phyloP scores from a whole-genome alignment of 2,888 invertebrate species.

The Arenicola marina region DNA sequence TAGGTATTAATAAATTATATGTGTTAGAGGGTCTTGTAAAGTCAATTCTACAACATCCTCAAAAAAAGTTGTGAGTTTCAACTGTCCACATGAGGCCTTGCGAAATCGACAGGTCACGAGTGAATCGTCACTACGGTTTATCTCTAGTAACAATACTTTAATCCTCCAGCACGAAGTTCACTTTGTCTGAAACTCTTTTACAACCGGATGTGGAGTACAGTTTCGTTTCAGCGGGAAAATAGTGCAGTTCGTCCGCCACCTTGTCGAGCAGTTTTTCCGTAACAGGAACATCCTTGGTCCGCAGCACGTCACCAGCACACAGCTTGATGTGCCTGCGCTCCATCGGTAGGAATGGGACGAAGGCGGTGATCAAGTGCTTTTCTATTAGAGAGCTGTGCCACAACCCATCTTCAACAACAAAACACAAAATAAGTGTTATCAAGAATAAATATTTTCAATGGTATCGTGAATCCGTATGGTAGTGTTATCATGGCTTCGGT shows the following conservation, averaged over 20 bases:
- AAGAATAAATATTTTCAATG: too few species aligned
- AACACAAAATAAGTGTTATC: too few species aligned
- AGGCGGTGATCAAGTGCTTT: slow-evolving; percentile 86
- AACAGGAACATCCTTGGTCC: slow-evolving; percentile 13
- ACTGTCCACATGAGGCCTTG: too few species aligned
- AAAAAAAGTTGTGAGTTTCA: too few species aligned
- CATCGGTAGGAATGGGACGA: slow-evolving; percentile 91
- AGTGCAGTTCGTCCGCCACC: slow-evolving; percentile 72
- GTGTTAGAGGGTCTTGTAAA: too few species aligned
- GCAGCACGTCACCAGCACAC: slow-evolving; percentile 76
- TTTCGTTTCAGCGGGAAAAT: slow-evolving; percentile 74
- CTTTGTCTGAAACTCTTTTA: slow-evolving; percentile 70
- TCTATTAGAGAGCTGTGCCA: slow-evolving; percentile 80
- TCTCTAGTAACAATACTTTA: too few species aligned
- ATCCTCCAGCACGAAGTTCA: slow-evolving; percentile 18
- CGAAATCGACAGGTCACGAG: too few species aligned
- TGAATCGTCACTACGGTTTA: too few species aligned
- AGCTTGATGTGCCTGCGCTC: slow-evolving; percentile 80
- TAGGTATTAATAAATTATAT: too few species aligned
- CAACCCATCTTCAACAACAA: slow-evolving; percentile 83
- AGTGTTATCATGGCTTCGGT: too few species aligned
- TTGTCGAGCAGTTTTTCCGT: slow-evolving; percentile 64
- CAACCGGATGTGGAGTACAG: slow-evolving; percentile 87
- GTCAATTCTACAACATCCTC: too few species aligned
- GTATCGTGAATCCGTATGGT: too few species aligned